phyloP scores from a whole-genome alignment of 1,140 invertebrate genomes.

The Procambarus clarkii region DNA sequence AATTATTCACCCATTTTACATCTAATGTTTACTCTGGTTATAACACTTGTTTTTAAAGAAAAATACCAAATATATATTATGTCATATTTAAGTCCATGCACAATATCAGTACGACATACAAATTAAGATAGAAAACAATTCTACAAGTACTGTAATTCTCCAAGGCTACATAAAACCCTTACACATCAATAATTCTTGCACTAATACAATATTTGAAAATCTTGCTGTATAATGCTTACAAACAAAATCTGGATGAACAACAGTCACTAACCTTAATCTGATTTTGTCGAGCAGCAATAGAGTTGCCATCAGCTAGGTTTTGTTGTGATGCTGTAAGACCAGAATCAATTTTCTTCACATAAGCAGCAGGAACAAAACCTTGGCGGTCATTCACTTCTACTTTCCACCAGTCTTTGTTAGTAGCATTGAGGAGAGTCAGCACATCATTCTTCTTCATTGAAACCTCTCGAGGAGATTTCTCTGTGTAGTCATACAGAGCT shows the following conservation, averaged over 20 bases:
- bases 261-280: constrained; percentile 81
- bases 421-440: constrained; percentile 96
- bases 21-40: too few relatives aligned
- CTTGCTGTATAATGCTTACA: constrained; percentile 80
- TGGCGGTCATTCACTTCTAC: constrained; percentile 99
- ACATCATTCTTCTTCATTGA: constrained; percentile 99
- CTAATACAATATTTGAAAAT: too few relatives aligned
- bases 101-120: too few relatives aligned
- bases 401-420: constrained; percentile 99
- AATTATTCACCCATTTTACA: too few relatives aligned
- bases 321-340: constrained; percentile 96
- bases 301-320: constrained; percentile 93
- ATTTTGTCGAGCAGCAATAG: constrained; percentile 94
- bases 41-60: too few relatives aligned
- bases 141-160: too few relatives aligned
- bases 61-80: too few relatives aligned
- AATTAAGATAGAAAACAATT: too few relatives aligned
- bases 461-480: constrained; percentile 98
- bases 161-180: too few relatives aligned
- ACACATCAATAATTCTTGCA: too few relatives aligned
- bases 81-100: too few relatives aligned
- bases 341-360: constrained; percentile 97
- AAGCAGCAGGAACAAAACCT: constrained; percentile 99
- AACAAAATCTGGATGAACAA: not conserved
- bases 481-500: constrained; percentile 98